These are phyloP conservation scores for Salvator merianae DNA, from an alignment of 2,113 vertebrate genomes.

Conservation along the genomic window DNA sequence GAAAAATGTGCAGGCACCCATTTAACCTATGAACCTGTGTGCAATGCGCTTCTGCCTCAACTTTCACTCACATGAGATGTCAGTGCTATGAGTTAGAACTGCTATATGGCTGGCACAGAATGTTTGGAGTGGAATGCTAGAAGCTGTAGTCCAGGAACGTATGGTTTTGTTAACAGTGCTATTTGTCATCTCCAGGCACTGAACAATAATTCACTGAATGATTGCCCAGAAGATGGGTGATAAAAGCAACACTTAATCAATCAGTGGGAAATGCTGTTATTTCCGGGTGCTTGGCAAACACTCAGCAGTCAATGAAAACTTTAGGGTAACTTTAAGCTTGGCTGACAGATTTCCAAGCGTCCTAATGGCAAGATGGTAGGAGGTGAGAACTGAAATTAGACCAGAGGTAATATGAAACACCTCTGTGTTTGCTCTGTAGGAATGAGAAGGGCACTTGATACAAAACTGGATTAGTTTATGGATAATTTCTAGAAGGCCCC, in stretches of 20 bases:
- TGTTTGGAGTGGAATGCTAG: no score
- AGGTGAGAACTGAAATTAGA: neutral
- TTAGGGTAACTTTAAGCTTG: conserved; percentile 3
- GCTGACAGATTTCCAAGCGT: conserved; percentile 3
- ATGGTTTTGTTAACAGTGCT: conserved; percentile 34
- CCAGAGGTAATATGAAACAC: neutral
- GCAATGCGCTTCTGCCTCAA: no score
- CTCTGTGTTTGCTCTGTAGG: neutral
- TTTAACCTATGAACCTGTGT: no score
- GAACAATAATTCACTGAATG: conserved; percentile 39
- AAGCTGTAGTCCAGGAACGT: no score
- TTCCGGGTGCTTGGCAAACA: conserved; percentile 27
- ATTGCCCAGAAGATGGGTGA: conserved; percentile 32
- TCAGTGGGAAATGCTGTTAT: conserved; percentile 54
- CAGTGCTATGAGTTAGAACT: no score
- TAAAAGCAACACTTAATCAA: conserved; percentile 53
- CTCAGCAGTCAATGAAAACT: neutral
- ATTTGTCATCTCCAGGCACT: neutral
- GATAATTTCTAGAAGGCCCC: neutral
- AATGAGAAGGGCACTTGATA: neutral
- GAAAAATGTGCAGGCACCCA: no score
- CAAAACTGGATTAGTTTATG: neutral
- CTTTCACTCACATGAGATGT: no score
- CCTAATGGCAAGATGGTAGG: neutral
- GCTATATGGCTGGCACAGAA: no score